Base-by-base conservation (phyloP, 2,888 invertebrate species). In the Tiliacea citrago region DNA sequence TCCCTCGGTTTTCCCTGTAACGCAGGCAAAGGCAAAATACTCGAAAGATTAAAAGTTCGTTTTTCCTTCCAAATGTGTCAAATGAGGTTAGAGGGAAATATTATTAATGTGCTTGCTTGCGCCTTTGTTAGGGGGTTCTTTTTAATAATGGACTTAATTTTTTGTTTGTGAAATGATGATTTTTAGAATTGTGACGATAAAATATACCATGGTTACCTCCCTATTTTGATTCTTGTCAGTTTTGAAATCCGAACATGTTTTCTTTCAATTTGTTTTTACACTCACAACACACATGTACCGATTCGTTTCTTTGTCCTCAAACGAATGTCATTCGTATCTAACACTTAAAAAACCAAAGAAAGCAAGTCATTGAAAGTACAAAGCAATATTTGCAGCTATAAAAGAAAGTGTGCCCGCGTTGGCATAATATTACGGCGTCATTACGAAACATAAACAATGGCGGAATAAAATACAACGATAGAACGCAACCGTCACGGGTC, bases 381-480 rank as follows among this genome's bases (percentile, higher is more conserved):
- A 77, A 83, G 74, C 68, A 83, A 72, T 87, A 77, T 86, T 77
- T 82, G 81, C 61, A 71, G 80, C 76, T 83, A 79, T 88, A 86
- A 88, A 91, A 88, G 90, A 92, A 91, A 91, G 90, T 90, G 89
- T 88, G 88, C 84, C 86, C 86, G 83, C 87, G 84, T 84, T 86
- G 87, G 87, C 87, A 87, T 88, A 89, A 91, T 88, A 88, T 88
- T 89, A 88, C 88, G 86, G 86, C 86, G 86, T 81, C 83, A 88
- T 93, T 92, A 90, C 89, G 89, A 87, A 90, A 92, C 88, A 85
- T 86, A 88, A 88, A 91, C 91, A 93, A 92, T 91, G 88, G 90
- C 84, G 89, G 85, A 88, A 90, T 87, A 87, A 88, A 87, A 80
- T 86, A 88, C 73, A 75, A 82, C 83, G 82, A 83, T 88, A 87